phyloP scores from a whole-genome alignment of 1,140 invertebrate species.

The Lysiphlebus fabarum region DNA sequence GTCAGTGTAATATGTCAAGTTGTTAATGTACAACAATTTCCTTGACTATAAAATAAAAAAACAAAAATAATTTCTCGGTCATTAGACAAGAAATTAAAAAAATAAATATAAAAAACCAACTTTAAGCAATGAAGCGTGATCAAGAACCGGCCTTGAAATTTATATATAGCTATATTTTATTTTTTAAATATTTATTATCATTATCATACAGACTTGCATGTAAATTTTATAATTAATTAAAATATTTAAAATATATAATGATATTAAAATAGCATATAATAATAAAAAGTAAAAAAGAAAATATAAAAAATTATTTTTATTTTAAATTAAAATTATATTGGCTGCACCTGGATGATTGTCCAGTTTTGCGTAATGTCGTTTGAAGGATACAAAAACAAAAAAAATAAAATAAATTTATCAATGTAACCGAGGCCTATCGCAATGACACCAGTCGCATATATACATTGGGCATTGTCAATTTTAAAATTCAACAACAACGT shows the following conservation, averaged over 20 bases:
- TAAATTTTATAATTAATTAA: background rate
- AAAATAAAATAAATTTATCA: too few species aligned
- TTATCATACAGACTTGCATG: background rate
- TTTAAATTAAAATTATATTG: background rate
- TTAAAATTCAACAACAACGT: too few species aligned
- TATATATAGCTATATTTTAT: slow-evolving; percentile 5
- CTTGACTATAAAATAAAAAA: too few species aligned
- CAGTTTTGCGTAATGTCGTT: slow-evolving; percentile 7
- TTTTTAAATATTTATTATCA: slow-evolving; percentile 4
- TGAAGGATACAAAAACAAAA: background rate
- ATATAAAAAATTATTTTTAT: background rate
- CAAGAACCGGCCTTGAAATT: slow-evolving; percentile 24
- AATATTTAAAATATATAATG: background rate
- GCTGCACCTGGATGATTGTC: slow-evolving; percentile 12
- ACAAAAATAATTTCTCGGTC: background rate
- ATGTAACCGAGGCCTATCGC: too few species aligned
- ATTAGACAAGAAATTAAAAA: slow-evolving; percentile 25
- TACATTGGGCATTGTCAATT: too few species aligned
- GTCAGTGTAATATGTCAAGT: too few species aligned
- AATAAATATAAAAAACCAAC: too few species aligned
- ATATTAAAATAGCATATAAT: background rate
- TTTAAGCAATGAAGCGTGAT: slow-evolving; percentile 18
- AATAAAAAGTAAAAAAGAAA: background rate
- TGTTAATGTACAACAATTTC: too few species aligned
- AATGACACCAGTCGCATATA: too few species aligned